Percentiles rank a stretch among this genome's conserved stretches.
Evolutionary conservation across 64 coral and sea anemone genomes (phyloP).

Genomic region (Trachythela sp.): DNA sequence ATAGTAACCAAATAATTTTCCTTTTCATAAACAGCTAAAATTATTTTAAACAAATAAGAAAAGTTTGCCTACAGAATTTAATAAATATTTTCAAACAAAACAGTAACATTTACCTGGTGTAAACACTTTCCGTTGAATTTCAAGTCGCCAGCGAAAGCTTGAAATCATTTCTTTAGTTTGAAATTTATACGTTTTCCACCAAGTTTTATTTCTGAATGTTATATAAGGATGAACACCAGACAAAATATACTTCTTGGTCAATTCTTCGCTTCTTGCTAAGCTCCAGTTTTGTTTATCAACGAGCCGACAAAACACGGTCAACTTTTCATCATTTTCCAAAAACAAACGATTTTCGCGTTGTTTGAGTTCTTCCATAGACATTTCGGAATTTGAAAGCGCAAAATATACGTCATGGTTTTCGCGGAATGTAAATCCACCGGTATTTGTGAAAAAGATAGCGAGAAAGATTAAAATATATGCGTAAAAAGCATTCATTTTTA

Average conservation of each 20-base stretch:
- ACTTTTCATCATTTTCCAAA: neutral
- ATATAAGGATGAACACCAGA: neutral
- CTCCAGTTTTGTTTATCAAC: neutral
- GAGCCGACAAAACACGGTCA: neutral
- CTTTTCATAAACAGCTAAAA: neutral
- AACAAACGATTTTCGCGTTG: neutral
- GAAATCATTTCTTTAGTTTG: neutral
- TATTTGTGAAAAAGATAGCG: neutral
- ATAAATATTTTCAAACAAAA: neutral
- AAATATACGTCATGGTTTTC: neutral
- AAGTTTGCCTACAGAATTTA: neutral
- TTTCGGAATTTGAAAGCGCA: neutral
- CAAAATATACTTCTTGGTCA: neutral
- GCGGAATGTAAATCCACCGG: neutral
- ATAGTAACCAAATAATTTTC: too few relatives aligned
- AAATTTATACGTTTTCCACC: conserved; percentile 17
- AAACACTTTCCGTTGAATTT: neutral
- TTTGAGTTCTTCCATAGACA: neutral
- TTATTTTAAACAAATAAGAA: neutral
- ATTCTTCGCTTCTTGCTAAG: conserved; percentile 8
- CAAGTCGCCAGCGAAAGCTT: neutral
- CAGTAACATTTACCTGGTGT: neutral
- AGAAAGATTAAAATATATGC: neutral
- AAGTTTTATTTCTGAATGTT: conserved; percentile 11
- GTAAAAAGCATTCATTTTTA: neutral